A percentile compares a stretch with the other conserved stretches of the same genome.
Evolutionary conservation across 2,113 vertebrate species (phyloP).

Genomic region (Noctilio leporinus): DNA sequence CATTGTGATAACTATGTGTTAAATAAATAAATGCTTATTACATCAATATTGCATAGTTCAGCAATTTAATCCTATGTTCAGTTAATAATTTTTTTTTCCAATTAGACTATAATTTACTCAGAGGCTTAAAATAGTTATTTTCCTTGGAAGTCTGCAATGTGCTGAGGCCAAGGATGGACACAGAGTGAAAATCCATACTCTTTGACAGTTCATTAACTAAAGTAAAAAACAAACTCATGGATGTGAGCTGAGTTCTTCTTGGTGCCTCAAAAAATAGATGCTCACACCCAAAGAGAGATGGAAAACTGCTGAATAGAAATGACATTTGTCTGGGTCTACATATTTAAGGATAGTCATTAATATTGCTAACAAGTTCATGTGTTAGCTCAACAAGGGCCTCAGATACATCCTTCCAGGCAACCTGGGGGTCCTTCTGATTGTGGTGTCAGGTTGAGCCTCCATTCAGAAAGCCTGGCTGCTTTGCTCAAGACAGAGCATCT

Average conservation of each 20-base stretch:
- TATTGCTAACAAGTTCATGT: constrained; percentile 56
- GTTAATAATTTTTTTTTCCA: not conserved
- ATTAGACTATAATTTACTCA: not conserved
- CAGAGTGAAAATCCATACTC: not conserved
- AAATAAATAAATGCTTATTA: not conserved
- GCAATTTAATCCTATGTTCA: not conserved
- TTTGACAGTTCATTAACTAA: not conserved
- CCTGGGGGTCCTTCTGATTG: not conserved
- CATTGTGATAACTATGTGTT: not conserved
- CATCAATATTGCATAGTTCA: not conserved
- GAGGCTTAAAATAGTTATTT: not conserved
- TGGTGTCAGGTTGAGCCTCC: constrained; percentile 11
- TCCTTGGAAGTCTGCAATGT: not conserved
- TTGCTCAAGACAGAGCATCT: constrained; percentile 11
- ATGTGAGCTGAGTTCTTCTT: not conserved
- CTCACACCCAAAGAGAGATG: not conserved
- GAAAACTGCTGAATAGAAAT: constrained; percentile 26
- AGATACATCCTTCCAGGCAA: constrained; percentile 54
- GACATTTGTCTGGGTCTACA: not conserved
- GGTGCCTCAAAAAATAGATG: not conserved
- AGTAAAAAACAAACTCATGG: not conserved
- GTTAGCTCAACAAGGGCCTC: constrained; percentile 38
- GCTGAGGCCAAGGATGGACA: not conserved
- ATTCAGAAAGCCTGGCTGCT: not conserved
- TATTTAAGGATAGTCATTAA: constrained; percentile 52